phyloP scores from a whole-genome alignment of 2,888 invertebrate genomes.

The Leucania comma region DNA sequence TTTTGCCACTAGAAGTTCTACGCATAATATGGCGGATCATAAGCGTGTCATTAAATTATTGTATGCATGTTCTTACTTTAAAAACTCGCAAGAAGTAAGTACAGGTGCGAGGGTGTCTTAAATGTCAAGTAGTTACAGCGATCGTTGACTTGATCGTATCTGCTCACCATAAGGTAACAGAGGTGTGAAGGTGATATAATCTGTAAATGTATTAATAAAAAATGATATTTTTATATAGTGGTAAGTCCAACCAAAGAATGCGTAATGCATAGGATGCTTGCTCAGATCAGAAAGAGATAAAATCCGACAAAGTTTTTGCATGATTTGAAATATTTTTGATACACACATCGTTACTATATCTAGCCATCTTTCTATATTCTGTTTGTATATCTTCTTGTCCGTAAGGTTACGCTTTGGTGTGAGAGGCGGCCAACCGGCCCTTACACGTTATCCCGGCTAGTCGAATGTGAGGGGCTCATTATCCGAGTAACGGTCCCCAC shows the following conservation, averaged over 20 bases:
- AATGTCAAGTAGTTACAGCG: slow-evolving; percentile 49
- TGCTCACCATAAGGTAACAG: slow-evolving; percentile 21
- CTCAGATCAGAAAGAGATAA: too few relatives aligned
- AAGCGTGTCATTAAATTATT: slow-evolving; percentile 28
- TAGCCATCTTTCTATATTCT: background rate
- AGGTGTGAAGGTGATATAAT: slow-evolving; percentile 8
- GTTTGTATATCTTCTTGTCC: background rate
- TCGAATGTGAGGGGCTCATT: slow-evolving; percentile 74
- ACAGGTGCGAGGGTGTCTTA: slow-evolving; percentile 55
- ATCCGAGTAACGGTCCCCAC: slow-evolving; percentile 70
- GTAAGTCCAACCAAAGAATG: background rate
- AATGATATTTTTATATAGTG: background rate
- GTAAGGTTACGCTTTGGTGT: slow-evolving; percentile 65
- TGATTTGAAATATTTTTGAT: background rate
- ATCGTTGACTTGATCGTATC: slow-evolving; percentile 49
- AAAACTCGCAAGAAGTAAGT: slow-evolving; percentile 30
- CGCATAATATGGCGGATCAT: slow-evolving; percentile 12
- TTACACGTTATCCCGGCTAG: slow-evolving; percentile 69
- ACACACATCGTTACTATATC: background rate
- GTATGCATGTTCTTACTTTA: slow-evolving; percentile 19
- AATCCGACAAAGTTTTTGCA: too few relatives aligned
- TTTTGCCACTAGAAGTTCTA: slow-evolving; percentile 5
- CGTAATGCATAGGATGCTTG: background rate
- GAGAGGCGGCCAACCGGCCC: slow-evolving; percentile 63
- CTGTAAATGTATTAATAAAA: slow-evolving; percentile 1